Evolutionary conservation across 2,888 invertebrate species (phyloP).

Genomic region (Helobdella robusta): DNA sequence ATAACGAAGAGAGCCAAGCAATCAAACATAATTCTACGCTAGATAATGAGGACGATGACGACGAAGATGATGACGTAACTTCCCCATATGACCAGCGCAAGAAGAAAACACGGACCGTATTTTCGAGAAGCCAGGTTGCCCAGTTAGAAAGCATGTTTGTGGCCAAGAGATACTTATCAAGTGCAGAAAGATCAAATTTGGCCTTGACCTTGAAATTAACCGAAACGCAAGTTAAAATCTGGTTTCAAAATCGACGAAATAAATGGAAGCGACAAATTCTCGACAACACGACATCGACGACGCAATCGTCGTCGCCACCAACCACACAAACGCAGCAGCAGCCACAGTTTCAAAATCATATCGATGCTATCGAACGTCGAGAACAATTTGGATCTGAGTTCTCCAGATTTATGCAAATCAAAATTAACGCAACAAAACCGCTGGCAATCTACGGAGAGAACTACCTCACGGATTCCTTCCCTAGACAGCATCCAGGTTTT

Average conservation of each 20-base stretch:
- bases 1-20: not conserved
- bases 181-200: conserved; percentile 48
- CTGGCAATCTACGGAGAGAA: too few relatives aligned
- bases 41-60: conserved; percentile 14
- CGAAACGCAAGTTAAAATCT: conserved; percentile 50
- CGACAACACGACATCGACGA: conserved; percentile 56
- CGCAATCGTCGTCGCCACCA: too few relatives aligned
- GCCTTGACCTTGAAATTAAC: conserved; percentile 48
- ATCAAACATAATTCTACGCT: not conserved
- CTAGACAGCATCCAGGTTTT: too few relatives aligned
- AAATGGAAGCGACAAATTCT: conserved; percentile 50
- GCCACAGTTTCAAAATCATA: too few relatives aligned
- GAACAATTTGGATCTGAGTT: too few relatives aligned
- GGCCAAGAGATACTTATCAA: conserved; percentile 47
- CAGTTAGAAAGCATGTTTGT: conserved; percentile 50
- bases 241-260: conserved; percentile 50
- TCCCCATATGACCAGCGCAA: conserved; percentile 17
- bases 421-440: too few relatives aligned
- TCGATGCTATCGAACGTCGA: too few relatives aligned
- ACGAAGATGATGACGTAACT: not conserved
- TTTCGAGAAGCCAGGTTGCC: conserved; percentile 40
- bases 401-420: too few relatives aligned
- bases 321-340: not conserved
- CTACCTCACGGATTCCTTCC: too few relatives aligned
- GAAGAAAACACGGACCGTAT: conserved; percentile 49